phyloP scores from a whole-genome alignment of 1,140 invertebrate species.

The Steinernema feltiae region DNA sequence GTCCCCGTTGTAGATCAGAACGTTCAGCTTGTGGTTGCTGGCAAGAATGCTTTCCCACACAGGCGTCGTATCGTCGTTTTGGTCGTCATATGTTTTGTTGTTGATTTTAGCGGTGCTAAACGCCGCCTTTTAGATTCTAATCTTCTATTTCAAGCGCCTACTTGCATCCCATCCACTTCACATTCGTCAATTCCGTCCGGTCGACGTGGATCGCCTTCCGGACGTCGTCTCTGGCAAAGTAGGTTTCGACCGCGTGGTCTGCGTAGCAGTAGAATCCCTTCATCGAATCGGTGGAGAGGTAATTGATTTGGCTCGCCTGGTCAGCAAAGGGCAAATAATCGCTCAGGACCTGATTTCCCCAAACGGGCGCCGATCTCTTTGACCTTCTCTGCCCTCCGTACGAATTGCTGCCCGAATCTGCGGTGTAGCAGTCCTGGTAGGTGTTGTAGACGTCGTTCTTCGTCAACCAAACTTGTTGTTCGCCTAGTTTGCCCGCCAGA shows the following conservation, averaged over 20 bases:
- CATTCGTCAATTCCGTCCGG: not conserved
- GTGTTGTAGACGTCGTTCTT: slow-evolving; percentile 46
- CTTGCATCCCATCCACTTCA: not conserved
- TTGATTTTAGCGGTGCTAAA: slow-evolving; percentile 26
- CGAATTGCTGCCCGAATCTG: not conserved
- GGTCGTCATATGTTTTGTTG: slow-evolving; percentile 31
- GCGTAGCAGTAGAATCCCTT: slow-evolving; percentile 33
- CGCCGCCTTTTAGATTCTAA: no score
- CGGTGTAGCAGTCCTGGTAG: slow-evolving; percentile 41
- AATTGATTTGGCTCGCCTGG: not conserved
- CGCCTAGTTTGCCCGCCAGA: not conserved
- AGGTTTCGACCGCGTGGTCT: slow-evolving; percentile 23
- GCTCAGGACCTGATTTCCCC: not conserved
- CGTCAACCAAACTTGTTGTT: not conserved
- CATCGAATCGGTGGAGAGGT: slow-evolving; percentile 29
- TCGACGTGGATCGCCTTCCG: slow-evolving; percentile 27
- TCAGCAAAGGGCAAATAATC: not conserved
- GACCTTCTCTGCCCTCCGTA: not conserved
- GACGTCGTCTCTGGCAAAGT: slow-evolving; percentile 34
- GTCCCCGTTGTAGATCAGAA: slow-evolving; percentile 63
- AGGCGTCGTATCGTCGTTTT: slow-evolving; percentile 25
- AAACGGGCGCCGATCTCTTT: not conserved
- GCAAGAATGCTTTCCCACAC: slow-evolving; percentile 30
- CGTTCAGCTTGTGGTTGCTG: slow-evolving; percentile 50
- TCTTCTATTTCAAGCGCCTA: not conserved